These are phyloP conservation scores for Rhipidura dahli DNA, from an alignment of 2,113 vertebrate species.

Conservation along the genomic window DNA sequence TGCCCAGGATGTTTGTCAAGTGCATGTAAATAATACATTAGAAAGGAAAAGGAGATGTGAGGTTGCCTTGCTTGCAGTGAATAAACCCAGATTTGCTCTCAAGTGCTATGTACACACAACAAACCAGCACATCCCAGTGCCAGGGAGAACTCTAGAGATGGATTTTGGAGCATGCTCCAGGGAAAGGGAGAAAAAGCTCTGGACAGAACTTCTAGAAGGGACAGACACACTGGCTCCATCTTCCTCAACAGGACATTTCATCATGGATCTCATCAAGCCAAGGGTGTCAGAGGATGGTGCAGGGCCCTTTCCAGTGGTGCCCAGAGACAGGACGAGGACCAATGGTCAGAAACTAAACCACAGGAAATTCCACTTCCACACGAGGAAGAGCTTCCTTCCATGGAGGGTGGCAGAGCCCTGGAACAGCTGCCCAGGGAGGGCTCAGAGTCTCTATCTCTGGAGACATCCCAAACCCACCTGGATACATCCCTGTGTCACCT, in stretches of 20 bases:
- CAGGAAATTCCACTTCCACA: background rate
- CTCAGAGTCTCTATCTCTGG: background rate
- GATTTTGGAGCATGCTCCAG: background rate
- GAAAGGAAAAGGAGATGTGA: background rate
- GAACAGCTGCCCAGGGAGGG: background rate
- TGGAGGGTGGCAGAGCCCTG: background rate
- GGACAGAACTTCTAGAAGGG: background rate
- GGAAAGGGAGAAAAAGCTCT: background rate
- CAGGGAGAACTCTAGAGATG: background rate
- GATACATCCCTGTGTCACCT: background rate
- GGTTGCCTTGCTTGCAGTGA: background rate
- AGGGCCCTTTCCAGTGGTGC: background rate
- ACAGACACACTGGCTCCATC: background rate
- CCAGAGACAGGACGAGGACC: rapidly evolving
- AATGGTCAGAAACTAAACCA: background rate
- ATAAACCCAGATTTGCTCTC: background rate
- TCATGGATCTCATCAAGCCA: background rate
- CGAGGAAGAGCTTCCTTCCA: background rate
- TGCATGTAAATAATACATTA: background rate
- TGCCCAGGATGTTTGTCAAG: background rate
- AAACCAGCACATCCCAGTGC: background rate
- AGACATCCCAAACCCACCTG: background rate
- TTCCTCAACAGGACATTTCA: background rate
- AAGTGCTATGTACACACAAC: background rate
- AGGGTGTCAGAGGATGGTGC: background rate